Conservation (phyloP, 2,797 vertebrate genomes). For the Clarias pachynema region DNA sequence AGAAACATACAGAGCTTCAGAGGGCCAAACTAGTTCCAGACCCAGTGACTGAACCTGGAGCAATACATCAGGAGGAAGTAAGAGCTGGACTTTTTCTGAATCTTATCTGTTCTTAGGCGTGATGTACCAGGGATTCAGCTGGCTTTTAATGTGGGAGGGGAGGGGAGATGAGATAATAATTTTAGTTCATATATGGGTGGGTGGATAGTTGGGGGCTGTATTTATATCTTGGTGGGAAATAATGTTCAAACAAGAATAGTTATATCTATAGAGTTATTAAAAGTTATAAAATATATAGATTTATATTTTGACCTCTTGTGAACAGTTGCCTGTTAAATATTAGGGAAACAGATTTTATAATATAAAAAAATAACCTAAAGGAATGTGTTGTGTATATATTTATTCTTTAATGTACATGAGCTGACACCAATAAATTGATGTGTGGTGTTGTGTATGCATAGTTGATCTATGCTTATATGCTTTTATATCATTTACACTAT, state of each 20-base stretch:
- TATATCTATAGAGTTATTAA: neutral
- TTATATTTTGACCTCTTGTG: neutral
- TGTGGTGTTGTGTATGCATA: neutral
- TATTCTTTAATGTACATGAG: neutral
- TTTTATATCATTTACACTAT: neutral
- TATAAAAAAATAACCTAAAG: too few relatives aligned
- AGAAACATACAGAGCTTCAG: neutral
- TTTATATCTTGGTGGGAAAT: neutral
- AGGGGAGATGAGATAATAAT: neutral
- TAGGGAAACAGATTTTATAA: too few relatives aligned
- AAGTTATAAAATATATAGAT: too few relatives aligned
- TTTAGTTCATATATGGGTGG: neutral
- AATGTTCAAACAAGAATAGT: neutral
- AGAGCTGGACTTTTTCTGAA: constrained; percentile 12
- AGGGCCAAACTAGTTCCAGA: neutral
- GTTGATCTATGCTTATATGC: neutral
- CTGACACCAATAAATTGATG: neutral
- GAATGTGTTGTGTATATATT: neutral
- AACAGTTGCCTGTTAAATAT: neutral
- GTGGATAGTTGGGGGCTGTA: neutral
- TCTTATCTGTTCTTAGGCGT: neutral
- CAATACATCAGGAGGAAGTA: constrained; percentile 17
- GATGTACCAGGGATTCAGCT: neutral
- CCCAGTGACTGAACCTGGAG: neutral
- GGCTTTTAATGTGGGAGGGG: neutral